phyloP scores from a whole-genome alignment of 2,113 vertebrate genomes.

The Sander vitreus region DNA sequence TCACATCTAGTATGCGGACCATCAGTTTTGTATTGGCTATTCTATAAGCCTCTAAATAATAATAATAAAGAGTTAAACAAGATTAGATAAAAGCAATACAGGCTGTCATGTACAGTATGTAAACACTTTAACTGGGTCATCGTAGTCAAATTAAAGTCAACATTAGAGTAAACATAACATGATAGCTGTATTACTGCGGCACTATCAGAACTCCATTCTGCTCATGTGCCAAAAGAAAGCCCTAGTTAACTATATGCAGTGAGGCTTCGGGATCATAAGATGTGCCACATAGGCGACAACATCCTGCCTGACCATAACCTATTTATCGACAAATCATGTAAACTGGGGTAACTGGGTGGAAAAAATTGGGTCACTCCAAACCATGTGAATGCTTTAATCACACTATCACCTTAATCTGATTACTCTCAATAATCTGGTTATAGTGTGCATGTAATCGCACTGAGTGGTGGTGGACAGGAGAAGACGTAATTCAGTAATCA shows the following conservation, averaged over 20 bases:
- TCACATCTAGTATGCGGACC: not conserved
- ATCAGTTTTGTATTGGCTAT: not conserved
- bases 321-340: constrained; percentile 20
- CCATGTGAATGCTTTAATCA: constrained; percentile 46
- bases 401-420: constrained; percentile 34
- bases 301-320: constrained; percentile 6
- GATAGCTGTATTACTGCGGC: not conserved
- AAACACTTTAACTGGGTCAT: not conserved
- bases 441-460: constrained; percentile 8
- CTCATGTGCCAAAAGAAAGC: not conserved
- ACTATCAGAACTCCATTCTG: not conserved
- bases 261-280: not conserved
- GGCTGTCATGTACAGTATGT: not conserved
- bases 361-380: constrained; percentile 22
- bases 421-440: constrained; percentile 53
- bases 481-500: constrained; percentile 66
- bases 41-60: not conserved
- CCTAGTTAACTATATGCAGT: not conserved
- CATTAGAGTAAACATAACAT: not conserved
- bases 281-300: not conserved
- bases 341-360: not conserved
- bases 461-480: constrained; percentile 28
- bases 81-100: not conserved
- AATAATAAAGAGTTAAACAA: not conserved
- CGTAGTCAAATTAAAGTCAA: not conserved